Evolutionary conservation across 2,888 invertebrate species (phyloP), one percentile per base, ranked within the genome.

Genomic region (Pollenia amentaria): DNA sequence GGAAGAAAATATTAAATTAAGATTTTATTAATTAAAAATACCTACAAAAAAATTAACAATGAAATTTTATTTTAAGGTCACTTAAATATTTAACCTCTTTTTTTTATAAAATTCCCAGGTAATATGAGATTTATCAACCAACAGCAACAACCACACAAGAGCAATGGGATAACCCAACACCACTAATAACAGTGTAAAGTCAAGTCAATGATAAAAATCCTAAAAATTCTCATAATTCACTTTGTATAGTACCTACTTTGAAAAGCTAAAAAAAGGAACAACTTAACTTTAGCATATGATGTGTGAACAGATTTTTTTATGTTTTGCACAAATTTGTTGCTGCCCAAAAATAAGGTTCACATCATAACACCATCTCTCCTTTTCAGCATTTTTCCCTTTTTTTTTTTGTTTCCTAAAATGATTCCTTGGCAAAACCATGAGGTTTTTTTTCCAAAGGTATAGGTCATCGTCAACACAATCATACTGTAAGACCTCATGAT

Each of bases 221-320:
- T 76, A 84, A 88, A 88, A 79, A 85, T 86, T 88, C 88, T 76
- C 88, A 88, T 86, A 86, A 86, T 79, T 88, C 81, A 88, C 51
- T 60, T 57, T 67, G 72, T 76, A 69, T 21, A 46, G 6, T 12
- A 12, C 29, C 10, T 53, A 42, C 53, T 21, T 18, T 42, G 6
- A 69, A 62, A 57, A 69, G 8, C 48, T 57, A 83, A 60, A 57
- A 12, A 40, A 69, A 65, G 16, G 51, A 60, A 67, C 44, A 46
- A 46, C 14, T 51, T 70, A 77, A 77, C 16, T 53, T 84, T 18
- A 76, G 70, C 78, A 72, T 84, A 84, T 77, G 80, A 87, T 80
- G 82, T 86, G 85, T 86, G 85, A 86, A 86, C 82, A 78, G 78
- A 82, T 82, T 85, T 79, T 73, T 76, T 80, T 44, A 40, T 42